A percentile compares a stretch with the other conserved stretches of the same genome.
These are phyloP conservation scores for Bubo blakistoni DNA, from an alignment of 2,113 vertebrate species.

Conservation along the genomic window DNA sequence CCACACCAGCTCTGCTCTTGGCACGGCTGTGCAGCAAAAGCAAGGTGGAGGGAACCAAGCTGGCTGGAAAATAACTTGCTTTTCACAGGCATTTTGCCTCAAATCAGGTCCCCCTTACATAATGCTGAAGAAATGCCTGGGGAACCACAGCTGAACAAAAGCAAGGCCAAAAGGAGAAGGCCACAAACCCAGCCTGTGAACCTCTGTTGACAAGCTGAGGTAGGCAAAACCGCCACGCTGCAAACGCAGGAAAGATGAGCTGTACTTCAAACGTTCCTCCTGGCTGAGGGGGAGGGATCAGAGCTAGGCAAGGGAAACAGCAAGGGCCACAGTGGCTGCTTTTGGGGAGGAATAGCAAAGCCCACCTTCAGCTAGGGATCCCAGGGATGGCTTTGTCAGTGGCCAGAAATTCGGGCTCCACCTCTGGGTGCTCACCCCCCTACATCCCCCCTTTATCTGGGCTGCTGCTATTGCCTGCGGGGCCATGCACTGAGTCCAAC, in stretches of 20 bases:
- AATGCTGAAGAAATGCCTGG: not conserved
- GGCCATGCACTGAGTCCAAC: not conserved
- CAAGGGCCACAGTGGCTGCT: not conserved
- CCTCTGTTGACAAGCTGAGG: not conserved
- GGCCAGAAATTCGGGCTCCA: not conserved
- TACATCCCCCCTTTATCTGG: not conserved
- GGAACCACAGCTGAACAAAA: not conserved
- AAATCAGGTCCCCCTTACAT: not conserved
- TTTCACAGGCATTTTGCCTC: not conserved
- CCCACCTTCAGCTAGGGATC: not conserved
- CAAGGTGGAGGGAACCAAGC: not conserved
- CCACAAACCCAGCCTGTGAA: not conserved
- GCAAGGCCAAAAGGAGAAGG: not conserved
- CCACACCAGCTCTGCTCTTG: not conserved
- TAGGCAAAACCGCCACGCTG: rapidly evolving
- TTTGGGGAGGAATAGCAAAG: not conserved
- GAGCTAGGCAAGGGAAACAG: not conserved
- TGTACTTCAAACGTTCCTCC: not conserved
- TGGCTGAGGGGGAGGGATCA: not conserved
- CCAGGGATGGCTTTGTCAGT: not conserved
- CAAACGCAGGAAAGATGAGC: not conserved
- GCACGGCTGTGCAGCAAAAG: not conserved
- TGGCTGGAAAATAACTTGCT: not conserved
- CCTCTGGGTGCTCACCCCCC: not conserved
- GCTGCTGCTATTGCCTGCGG: not conserved